A percentile compares a stretch with the other conserved stretches of the same genome.
Conservation (phyloP, 53 echinoderm and acorn worm genomes). For the Patiria pectinifera region DNA sequence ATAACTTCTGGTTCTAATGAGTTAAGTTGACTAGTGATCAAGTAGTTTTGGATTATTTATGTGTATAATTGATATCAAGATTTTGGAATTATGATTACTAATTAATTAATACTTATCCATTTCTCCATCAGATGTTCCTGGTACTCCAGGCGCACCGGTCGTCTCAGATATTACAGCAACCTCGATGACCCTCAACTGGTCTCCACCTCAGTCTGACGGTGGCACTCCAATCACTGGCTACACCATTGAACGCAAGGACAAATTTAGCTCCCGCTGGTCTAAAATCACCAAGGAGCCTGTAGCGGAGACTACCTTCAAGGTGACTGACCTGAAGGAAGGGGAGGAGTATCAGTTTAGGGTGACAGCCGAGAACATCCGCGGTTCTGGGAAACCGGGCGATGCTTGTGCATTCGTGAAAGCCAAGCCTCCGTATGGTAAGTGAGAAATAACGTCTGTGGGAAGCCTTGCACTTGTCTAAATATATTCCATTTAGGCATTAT, state of each 20-base stretch:
- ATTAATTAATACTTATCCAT: neutral
- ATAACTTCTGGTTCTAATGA: neutral
- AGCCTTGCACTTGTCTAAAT: too few relatives aligned
- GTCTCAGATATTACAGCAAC: conserved; percentile 75
- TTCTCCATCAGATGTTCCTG: conserved; percentile 75
- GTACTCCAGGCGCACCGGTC: conserved; percentile 80
- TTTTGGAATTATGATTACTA: neutral
- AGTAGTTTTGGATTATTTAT: neutral
- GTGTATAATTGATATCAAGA: neutral
- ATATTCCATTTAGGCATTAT: too few relatives aligned
- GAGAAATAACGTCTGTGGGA: neutral
- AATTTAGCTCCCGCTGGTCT: conserved; percentile 85
- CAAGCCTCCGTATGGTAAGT: conserved; percentile 90
- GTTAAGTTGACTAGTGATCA: neutral
- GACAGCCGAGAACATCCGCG: conserved; percentile 88
- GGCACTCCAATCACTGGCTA: conserved; percentile 91
- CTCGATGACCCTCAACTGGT: conserved; percentile 84
- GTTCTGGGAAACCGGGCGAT: conserved; percentile 78
- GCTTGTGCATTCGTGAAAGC: conserved; percentile 70
- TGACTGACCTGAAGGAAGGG: conserved; percentile 77
- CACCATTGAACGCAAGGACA: conserved; percentile 90
- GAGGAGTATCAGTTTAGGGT: conserved; percentile 87
- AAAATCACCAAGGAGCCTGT: conserved; percentile 72
- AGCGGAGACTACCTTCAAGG: conserved; percentile 69
- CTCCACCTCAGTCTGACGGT: conserved; percentile 83